Evolutionary conservation across 2,797 vertebrate species (phyloP).

Genomic region (Rousettus madagascariensis): DNA sequence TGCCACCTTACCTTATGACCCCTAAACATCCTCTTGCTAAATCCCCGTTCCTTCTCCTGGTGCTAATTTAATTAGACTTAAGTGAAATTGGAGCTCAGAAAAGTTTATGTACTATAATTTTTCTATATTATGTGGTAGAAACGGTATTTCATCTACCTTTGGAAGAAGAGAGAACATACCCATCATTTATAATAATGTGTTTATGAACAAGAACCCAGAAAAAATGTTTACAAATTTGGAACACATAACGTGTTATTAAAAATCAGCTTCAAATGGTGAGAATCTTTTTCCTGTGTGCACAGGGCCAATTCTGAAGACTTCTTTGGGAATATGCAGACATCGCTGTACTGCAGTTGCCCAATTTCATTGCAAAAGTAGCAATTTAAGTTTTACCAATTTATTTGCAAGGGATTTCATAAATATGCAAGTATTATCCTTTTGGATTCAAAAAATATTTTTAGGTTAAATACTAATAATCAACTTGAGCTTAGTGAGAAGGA

Average conservation of each 20-base stretch:
- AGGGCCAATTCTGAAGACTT: not conserved
- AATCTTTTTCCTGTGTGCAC: not conserved
- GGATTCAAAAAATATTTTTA: not conserved
- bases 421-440: slow-evolving; percentile 4
- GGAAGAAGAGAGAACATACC: not conserved
- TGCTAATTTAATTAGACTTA: slow-evolving; percentile 24
- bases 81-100: not conserved
- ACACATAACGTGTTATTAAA: not conserved
- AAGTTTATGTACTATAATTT: not conserved
- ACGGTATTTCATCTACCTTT: slow-evolving; percentile 12
- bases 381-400: slow-evolving; percentile 37
- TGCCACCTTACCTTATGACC: not conserved
- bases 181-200: not conserved
- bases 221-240: not conserved
- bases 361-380: slow-evolving; percentile 37
- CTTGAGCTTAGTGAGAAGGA: not conserved
- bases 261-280: not conserved
- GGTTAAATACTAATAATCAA: slow-evolving; percentile 38
- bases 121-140: not conserved
- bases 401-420: slow-evolving; percentile 32
- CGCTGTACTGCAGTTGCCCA: not conserved
- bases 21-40: not conserved
- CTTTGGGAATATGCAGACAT: not conserved
- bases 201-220: slow-evolving; percentile 18
- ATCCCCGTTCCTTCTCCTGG: not conserved